phyloP scores from a whole-genome alignment of 2,113 vertebrate genomes.

The human (Homo sapiens) region GRCh38 chr2:213094501-213095000 shows the following conservation, averaged over 20 bases:
- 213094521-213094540: not conserved
- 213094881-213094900: not conserved
- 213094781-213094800: not conserved
- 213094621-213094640: not conserved
- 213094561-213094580: not conserved
- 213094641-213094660: not conserved
- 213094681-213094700: not conserved
- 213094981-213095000: not conserved
- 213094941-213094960: not conserved
- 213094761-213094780: not conserved
- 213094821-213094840: not conserved
- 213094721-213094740: not conserved
- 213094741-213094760: not conserved
- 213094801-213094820: not conserved
- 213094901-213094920: not conserved
- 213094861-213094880: not conserved
- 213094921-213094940: not conserved
- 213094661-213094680: not conserved
- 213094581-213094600: not conserved
- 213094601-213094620: not conserved
- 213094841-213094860: not conserved
- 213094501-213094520: not conserved
- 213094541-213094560: not conserved
- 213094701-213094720: slow-evolving; percentile 3
- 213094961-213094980: not conserved